Percentiles rank a stretch among this genome's conserved stretches.
These are phyloP conservation scores for Anthonomus grandis DNA, from an alignment of 1,140 invertebrate species.

Conservation along the genomic window DNA sequence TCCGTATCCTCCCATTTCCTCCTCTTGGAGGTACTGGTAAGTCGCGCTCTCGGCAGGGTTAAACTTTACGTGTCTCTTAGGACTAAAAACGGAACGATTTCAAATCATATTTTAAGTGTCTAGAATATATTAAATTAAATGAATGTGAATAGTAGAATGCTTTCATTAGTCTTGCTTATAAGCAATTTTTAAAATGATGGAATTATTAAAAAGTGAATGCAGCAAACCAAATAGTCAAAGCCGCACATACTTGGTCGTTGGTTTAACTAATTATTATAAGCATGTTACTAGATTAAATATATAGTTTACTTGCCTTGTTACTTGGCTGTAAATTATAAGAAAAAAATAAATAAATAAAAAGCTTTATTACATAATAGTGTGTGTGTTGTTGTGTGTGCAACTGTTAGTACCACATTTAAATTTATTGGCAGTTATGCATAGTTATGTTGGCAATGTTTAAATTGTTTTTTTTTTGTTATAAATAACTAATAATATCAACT, in stretches of 20 bases:
- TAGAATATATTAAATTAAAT: no score
- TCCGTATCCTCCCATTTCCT: conserved; percentile 48
- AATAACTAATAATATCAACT: conserved; percentile 51
- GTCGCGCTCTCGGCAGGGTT: conserved; percentile 83
- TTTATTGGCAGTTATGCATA: not conserved
- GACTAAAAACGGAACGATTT: no score
- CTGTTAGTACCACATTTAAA: not conserved
- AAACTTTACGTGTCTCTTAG: conserved; percentile 69
- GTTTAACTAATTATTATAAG: no score
- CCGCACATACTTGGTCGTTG: no score
- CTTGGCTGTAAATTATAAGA: not conserved
- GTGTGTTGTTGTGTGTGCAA: not conserved
- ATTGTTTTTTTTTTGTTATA: not conserved
- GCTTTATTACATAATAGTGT: not conserved
- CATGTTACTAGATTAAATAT: no score
- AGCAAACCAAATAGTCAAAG: no score
- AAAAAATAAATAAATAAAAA: not conserved
- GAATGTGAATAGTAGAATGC: no score
- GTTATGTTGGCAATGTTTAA: not conserved
- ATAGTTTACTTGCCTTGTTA: conserved; percentile 8
- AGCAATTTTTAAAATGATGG: no score
- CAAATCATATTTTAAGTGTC: no score
- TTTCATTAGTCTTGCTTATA: no score
- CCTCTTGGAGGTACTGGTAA: conserved; percentile 77
- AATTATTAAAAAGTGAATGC: no score